Percentiles rank a stretch among this genome's conserved stretches.
Conservation (phyloP, 64 coral and sea anemone species). For the Montipora efflorescens region DNA sequence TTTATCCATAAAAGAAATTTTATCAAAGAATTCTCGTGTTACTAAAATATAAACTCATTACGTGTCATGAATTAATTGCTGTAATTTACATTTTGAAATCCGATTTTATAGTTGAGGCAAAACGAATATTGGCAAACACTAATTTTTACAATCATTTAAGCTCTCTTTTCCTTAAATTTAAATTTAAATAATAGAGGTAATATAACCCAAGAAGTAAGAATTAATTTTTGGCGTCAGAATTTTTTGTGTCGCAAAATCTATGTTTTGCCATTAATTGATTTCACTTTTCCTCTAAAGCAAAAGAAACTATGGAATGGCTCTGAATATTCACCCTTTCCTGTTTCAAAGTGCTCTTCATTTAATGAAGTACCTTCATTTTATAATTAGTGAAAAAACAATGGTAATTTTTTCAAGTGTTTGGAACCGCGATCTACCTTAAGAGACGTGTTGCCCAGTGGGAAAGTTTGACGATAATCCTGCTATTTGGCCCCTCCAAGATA, state of each 20-base stretch:
- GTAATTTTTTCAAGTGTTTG: slow-evolving; percentile 43
- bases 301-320: not conserved
- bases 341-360: slow-evolving; percentile 10
- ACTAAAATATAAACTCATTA: slow-evolving; percentile 6
- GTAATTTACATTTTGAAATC: slow-evolving; percentile 24
- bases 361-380: slow-evolving; percentile 45
- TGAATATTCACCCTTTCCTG: not conserved
- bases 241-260: not conserved
- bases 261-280: not conserved
- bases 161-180: not conserved
- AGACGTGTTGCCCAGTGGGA: not conserved
- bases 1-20: not conserved
- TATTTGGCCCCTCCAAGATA: not conserved
- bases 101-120: not conserved
- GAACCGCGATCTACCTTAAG: not conserved
- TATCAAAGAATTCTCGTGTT: not conserved
- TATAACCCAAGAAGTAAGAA: not conserved
- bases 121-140: slow-evolving; percentile 19
- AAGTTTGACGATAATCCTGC: slow-evolving; percentile 24
- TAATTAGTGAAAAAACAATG: slow-evolving; percentile 6
- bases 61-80: slow-evolving; percentile 5
- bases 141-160: slow-evolving; percentile 18
- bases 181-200: not conserved
- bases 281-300: not conserved
- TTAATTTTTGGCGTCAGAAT: not conserved